These are phyloP conservation scores for Chloroceryle aenea DNA, from an alignment of 2,113 vertebrate genomes.

Conservation along the genomic window DNA sequence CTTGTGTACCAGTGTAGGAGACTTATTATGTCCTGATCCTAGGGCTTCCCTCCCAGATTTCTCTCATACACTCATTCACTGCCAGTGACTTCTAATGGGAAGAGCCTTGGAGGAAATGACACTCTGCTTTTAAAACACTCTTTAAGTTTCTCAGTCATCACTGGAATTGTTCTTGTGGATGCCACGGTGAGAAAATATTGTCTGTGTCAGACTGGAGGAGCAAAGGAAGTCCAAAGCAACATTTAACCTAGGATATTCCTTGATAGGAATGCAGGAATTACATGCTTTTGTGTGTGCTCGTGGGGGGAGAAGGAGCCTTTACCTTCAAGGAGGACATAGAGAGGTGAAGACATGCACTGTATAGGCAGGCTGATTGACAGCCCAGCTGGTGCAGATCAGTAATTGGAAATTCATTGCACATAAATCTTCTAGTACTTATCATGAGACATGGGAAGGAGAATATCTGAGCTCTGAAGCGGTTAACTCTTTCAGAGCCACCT, in stretches of 20 bases:
- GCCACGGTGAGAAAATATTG: not conserved
- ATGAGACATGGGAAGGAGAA: constrained; percentile 63
- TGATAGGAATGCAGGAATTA: constrained; percentile 57
- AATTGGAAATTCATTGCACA: constrained; percentile 84
- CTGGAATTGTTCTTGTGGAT: constrained; percentile 41
- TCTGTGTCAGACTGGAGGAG: not conserved
- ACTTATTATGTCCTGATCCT: not conserved
- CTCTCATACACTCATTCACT: constrained; percentile 39
- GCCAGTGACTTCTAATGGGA: not conserved
- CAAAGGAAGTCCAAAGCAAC: not conserved
- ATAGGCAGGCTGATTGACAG: constrained; percentile 78
- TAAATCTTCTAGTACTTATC: constrained; percentile 81
- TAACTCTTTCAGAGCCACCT: constrained; percentile 73
- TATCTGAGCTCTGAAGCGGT: constrained; percentile 63
- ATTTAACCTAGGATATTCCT: constrained; percentile 3
- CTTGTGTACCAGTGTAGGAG: not conserved
- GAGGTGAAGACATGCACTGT: constrained; percentile 57
- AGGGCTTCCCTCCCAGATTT: not conserved
- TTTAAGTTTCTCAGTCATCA: constrained; percentile 32
- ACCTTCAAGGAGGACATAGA: constrained; percentile 29
- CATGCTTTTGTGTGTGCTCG: constrained; percentile 21
- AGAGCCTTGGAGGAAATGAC: not conserved
- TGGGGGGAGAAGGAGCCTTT: constrained; percentile 6
- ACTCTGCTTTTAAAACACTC: constrained; percentile 37
- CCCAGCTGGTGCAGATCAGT: constrained; percentile 79